phyloP scores from a whole-genome alignment of 2,797 vertebrate species.

The Scarus forsteni region DNA sequence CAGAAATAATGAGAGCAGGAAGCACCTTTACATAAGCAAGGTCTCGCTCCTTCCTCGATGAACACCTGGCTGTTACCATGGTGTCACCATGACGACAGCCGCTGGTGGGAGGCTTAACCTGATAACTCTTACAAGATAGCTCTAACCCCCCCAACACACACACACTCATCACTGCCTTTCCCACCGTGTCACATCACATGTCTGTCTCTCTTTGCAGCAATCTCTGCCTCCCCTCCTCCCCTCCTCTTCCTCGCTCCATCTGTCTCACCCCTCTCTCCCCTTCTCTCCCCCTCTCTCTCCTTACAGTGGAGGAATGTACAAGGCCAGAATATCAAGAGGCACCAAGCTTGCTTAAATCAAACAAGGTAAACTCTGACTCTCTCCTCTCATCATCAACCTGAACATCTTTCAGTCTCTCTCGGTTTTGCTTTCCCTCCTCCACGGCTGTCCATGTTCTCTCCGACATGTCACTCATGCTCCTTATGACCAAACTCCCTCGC shows the following conservation, averaged over 20 bases:
- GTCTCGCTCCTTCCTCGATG: conserved; percentile 34
- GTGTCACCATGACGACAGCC: conserved; percentile 75
- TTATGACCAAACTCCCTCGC: not conserved
- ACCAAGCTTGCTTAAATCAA: conserved; percentile 36
- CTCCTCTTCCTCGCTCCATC: conserved; percentile 17
- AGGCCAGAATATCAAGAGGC: conserved; percentile 51
- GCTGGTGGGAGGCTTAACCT: conserved; percentile 71
- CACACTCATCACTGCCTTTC: conserved; percentile 19
- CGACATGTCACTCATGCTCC: not conserved
- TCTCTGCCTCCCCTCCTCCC: conserved; percentile 31
- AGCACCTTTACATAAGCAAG: conserved; percentile 29
- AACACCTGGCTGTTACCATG: conserved; percentile 78
- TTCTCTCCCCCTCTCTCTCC: conserved; percentile 19
- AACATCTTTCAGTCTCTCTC: conserved; percentile 2
- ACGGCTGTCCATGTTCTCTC: conserved; percentile 10
- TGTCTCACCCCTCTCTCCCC: conserved; percentile 9
- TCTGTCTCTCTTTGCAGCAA: conserved; percentile 40
- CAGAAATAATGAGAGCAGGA: conserved; percentile 33
- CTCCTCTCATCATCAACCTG: conserved; percentile 11
- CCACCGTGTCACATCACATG: conserved; percentile 45
- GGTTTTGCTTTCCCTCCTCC: conserved; percentile 7
- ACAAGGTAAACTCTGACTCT: conserved; percentile 20
- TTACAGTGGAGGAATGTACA: conserved; percentile 55
- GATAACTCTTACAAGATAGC: conserved; percentile 71
- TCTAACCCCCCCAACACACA: conserved; percentile 14